Evolutionary conservation across 1,140 invertebrate genomes (phyloP).

Genomic region (Plectrocnemia conspersa): DNA sequence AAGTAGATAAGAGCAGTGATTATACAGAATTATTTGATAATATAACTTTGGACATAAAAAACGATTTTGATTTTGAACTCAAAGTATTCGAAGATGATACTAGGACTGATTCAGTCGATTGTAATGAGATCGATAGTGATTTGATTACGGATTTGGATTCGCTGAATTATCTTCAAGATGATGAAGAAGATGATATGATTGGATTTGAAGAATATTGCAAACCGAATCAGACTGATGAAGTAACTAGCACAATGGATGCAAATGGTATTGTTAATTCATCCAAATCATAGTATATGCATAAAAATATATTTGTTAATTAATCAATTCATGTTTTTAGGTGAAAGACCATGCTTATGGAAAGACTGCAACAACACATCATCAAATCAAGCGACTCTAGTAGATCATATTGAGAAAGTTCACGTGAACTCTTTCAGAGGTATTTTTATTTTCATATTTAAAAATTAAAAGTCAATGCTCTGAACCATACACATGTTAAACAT

Average conservation of each 20-base stretch:
- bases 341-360: constrained; percentile 72
- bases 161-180: constrained; percentile 29
- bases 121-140: constrained; percentile 11
- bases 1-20: constrained; percentile 18
- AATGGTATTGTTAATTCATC: constrained; percentile 1
- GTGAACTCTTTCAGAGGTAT: constrained; percentile 75
- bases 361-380: constrained; percentile 75
- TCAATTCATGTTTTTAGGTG: constrained; percentile 40
- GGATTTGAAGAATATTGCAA: constrained; percentile 32
- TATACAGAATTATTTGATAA: constrained; percentile 24
- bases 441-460: too few species aligned
- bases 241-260: background rate
- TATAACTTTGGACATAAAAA: constrained; percentile 14
- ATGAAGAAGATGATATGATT: constrained; percentile 31
- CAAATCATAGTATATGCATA: background rate
- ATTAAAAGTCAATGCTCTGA: too few species aligned
- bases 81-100: constrained; percentile 12
- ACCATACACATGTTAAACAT: too few species aligned
- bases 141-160: constrained; percentile 30
- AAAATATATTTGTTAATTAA: background rate
- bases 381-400: constrained; percentile 74
- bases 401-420: constrained; percentile 87
- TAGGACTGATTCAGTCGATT: background rate
- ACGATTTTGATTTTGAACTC: constrained; percentile 15
- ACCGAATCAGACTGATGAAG: constrained; percentile 8